Base-by-base conservation (phyloP, 2,888 invertebrate genomes). In the Blastobasis adustella region DNA sequence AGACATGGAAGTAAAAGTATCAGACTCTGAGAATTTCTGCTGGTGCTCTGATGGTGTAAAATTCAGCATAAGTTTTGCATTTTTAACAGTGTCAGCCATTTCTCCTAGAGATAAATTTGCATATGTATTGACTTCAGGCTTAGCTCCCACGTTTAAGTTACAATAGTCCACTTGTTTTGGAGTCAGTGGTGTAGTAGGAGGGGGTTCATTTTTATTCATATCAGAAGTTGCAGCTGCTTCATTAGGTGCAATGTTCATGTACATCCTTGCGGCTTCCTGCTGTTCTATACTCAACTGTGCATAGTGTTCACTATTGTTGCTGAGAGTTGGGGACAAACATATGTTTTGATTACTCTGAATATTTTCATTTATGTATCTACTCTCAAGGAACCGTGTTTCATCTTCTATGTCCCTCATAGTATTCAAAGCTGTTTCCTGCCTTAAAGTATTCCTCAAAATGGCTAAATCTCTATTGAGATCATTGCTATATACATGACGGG, bases 241-340 rank as follows among this genome's bases (percentile, higher is more conserved):
- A 56, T 69, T 79, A 1, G 80, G 76, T 36, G 66, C 65, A 51
- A 90, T 65, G 61, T 90, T 90, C 61, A 90, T 84, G 61, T 90
- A 90, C 46, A 85, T 63, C 55, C 87, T 69, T 5, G 71, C 66
- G 43, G 73, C 59, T 53, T 82, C 81, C 55, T 83, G 79, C 58
- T 80, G 79, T 46, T 88, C 85, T 47, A 84, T 67, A 60, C 73
- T 83, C 8, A 89, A 69, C 52, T 84, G 83, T 42, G 88, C 85
- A 62, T 89, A 89, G 59, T 85, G 85, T 57, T 89, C 89, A 68
- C 88, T 89, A n/a, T 72, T 69, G 54, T 66, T 80, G 62, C 88
- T 89, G 44, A 80, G 59, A 10, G 86, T 82, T 10, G 89, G 88
- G n/a, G 88, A 88, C 36, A 88, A 55, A 36, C 65, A 73, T 51